Percentiles rank a stretch among this genome's conserved stretches.
phyloP scores from a whole-genome alignment of 30 jellyfish, hydroid and myxozoan genomes.

The Pelagia noctiluca region DNA sequence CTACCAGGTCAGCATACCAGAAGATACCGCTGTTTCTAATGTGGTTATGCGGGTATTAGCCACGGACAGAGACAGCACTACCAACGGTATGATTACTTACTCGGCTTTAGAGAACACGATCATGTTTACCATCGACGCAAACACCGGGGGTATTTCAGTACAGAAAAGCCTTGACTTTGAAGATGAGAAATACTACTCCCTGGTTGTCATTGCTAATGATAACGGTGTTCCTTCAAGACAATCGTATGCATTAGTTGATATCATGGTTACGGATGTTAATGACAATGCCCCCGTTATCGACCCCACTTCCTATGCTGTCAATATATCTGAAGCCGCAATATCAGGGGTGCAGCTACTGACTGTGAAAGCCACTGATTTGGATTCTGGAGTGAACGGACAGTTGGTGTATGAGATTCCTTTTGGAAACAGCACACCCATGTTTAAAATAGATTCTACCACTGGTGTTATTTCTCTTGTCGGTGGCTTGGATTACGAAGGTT shows the following conservation, averaged over 20 bases:
- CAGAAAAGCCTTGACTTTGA: slow-evolving; percentile 69
- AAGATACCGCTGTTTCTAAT: slow-evolving; percentile 41
- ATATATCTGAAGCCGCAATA: slow-evolving; percentile 89
- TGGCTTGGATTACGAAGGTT: slow-evolving; percentile 69
- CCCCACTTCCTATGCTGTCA: slow-evolving; percentile 53
- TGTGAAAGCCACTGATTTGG: slow-evolving; percentile 83
- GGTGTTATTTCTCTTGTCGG: slow-evolving; percentile 73
- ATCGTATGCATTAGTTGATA: slow-evolving; percentile 75
- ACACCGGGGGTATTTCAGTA: slow-evolving; percentile 75
- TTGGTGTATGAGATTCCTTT: slow-evolving; percentile 54
- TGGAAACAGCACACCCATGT: slow-evolving; percentile 44
- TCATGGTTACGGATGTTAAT: slow-evolving; percentile 74
- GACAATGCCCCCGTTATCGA: slow-evolving; percentile 80
- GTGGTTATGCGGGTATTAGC: slow-evolving; percentile 71
- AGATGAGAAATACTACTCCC: slow-evolving; percentile 60
- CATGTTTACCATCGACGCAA: slow-evolving; percentile 65
- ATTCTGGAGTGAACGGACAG: slow-evolving; percentile 69
- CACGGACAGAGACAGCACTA: slow-evolving; percentile 79
- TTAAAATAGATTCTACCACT: slow-evolving; percentile 54
- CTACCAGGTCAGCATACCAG: slow-evolving; percentile 73
- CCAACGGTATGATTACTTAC: slow-evolving; percentile 37
- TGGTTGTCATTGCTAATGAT: slow-evolving; percentile 86
- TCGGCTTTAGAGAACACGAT: slow-evolving; percentile 73
- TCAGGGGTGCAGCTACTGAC: slow-evolving; percentile 44
- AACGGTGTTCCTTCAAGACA: slow-evolving; percentile 71